Evolutionary conservation across 1,140 invertebrate genomes (phyloP).

Genomic region (Chymomyza costata): DNA sequence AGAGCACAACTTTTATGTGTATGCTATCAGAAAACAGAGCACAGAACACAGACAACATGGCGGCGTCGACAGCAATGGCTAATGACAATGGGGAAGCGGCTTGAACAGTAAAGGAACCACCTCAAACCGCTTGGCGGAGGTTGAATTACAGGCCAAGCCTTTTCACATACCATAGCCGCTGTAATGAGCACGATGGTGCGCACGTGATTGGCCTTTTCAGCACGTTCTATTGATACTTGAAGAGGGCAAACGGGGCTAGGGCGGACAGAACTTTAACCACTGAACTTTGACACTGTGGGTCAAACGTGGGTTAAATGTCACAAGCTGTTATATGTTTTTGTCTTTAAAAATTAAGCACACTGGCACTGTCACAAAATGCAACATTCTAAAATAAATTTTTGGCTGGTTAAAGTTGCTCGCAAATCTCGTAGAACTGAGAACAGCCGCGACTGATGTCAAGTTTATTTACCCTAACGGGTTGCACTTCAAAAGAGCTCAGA

Average conservation of each 20-base stretch:
- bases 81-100: conserved; percentile 38
- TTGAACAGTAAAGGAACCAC: too few species aligned
- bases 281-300: too few species aligned
- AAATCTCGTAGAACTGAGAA: too few species aligned
- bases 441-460: conserved; percentile 36
- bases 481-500: conserved; percentile 11
- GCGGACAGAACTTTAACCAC: too few species aligned
- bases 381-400: too few species aligned
- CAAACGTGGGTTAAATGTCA: too few species aligned
- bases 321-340: too few species aligned
- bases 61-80: conserved; percentile 13
- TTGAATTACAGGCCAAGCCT: conserved; percentile 40
- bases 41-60: too few species aligned
- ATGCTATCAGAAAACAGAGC: neutral
- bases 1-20: conserved; percentile 22
- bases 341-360: too few species aligned
- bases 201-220: conserved; percentile 52
- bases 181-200: conserved; percentile 62
- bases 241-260: neutral
- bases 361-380: too few species aligned
- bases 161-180: conserved; percentile 28
- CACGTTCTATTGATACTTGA: conserved; percentile 33
- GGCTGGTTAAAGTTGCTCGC: too few species aligned
- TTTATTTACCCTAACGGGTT: conserved; percentile 32
- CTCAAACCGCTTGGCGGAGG: neutral